Conservation (phyloP, 2,888 invertebrate species). For the Steinernema scapterisci region DNA sequence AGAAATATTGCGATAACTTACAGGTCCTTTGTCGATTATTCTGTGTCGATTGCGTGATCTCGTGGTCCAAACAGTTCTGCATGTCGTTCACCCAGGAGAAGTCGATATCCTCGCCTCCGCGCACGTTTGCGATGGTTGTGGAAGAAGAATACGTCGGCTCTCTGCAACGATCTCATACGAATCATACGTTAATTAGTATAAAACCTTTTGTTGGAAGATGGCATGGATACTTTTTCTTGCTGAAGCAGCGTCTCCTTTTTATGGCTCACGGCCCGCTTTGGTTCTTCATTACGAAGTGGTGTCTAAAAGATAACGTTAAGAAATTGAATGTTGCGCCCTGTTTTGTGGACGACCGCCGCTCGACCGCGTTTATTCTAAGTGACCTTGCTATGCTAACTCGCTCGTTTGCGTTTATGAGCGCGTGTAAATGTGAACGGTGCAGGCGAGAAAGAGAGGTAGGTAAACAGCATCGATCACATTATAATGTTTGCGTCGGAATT, state of each 20-base stretch:
- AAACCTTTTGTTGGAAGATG: too few species aligned
- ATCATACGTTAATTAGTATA: neutral
- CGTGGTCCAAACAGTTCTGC: constrained; percentile 26
- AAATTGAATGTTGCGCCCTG: too few species aligned
- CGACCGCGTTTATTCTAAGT: too few species aligned
- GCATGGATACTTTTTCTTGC: too few species aligned
- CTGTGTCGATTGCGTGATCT: neutral
- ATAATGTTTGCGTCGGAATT: neutral
- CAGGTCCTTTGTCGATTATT: neutral
- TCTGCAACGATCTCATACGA: neutral
- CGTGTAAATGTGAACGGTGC: neutral
- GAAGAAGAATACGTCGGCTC: neutral
- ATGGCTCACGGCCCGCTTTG: too few species aligned
- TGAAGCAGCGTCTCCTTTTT: too few species aligned
- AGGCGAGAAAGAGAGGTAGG: neutral
- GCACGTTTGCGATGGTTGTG: neutral
- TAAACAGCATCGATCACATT: constrained; percentile 7
- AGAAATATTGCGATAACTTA: too few species aligned
- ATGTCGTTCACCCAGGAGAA: constrained; percentile 35
- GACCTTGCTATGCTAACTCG: neutral
- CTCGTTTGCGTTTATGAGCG: constrained; percentile 13
- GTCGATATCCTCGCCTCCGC: constrained; percentile 28
- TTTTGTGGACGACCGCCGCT: too few species aligned
- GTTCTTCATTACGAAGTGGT: too few species aligned
- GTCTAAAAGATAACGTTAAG: too few species aligned